Evolutionary conservation across 2,888 invertebrate species (phyloP), one percentile per base, ranked within the genome.

Genomic region (Tetranychus truncatus): DNA sequence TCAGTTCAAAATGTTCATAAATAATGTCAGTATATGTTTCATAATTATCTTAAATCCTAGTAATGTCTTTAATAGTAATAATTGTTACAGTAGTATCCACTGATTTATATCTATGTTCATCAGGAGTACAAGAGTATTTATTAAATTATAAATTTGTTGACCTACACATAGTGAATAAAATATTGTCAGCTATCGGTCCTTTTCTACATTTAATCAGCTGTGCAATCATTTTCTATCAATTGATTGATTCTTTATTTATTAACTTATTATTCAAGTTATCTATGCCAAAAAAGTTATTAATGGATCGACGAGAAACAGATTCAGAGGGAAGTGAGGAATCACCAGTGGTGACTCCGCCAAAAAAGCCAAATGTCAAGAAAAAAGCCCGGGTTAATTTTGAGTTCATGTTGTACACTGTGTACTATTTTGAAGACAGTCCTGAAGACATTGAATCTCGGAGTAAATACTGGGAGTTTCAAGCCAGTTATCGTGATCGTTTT

Each of bases 381-480:
- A 55, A 55, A 55, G 55, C 11, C 15, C 72, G 45, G 7, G 72
- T 72, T n/a, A n/a, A 45, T 20, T 45, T 72, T 11, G 44, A n/a
- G 7, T 20, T 24, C 11, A 69, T 21, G 11, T 5, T 69, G 45
- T 24, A n/a, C 24, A 46, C 72, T 1, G n/a, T 72, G 0, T 45
- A 34, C 20, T 24, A 44, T n/a, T 20, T 46, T 9, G 72, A 20
- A 1, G 72, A 72, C 20, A 45, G 46, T 21, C 15, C 18, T 18
- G 46, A 46, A 34, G 21, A 21, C 9, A 72, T n/a, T 34, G 45
- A 72, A 44, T 72, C n/a, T 8, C 24, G 72, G 5, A 20, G 44
- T 24, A 72, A 72, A n/a, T 72, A 72, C 15, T 72, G 45, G 72
- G 69, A 69, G 34, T 69, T 69, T 8, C 2, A 69, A 11, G 69